Conservation (phyloP, 2,113 vertebrate genomes). For the Cervus canadensis region DNA sequence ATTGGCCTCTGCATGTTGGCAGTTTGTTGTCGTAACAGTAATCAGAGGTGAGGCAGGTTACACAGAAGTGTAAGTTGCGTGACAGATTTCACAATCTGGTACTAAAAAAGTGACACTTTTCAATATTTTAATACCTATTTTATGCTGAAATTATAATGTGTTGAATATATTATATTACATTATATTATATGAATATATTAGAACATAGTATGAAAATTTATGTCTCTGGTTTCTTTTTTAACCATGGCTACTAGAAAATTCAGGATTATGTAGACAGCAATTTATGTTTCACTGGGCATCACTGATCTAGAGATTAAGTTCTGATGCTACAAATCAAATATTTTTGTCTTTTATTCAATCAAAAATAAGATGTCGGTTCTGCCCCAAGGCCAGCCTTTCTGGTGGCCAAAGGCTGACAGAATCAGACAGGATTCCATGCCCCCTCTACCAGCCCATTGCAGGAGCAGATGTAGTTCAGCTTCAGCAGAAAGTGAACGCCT, state of each 20-base stretch:
- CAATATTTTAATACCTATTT: background rate
- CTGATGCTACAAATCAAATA: background rate
- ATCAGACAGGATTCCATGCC: background rate
- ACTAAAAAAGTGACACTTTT: background rate
- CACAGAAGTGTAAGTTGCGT: background rate
- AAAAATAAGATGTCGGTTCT: background rate
- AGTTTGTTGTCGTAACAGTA: background rate
- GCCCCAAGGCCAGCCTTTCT: background rate
- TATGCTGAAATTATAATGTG: background rate
- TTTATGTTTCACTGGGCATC: too few relatives aligned
- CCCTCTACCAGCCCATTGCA: background rate
- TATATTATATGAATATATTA: background rate
- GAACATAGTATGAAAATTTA: background rate
- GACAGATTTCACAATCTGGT: background rate
- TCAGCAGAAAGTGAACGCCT: background rate
- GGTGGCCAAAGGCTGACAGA: background rate
- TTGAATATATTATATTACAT: background rate
- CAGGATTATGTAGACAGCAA: rapidly evolving
- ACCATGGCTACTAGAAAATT: background rate
- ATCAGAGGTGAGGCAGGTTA: too few relatives aligned
- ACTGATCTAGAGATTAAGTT: background rate
- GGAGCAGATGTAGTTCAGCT: background rate
- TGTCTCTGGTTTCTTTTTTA: background rate
- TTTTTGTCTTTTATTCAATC: background rate
- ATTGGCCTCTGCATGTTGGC: background rate